A percentile compares a stretch with the other conserved stretches of the same genome.
These are phyloP conservation scores for Drosophila lini DNA, from an alignment of 1,140 invertebrate species.

Conservation along the genomic window DNA sequence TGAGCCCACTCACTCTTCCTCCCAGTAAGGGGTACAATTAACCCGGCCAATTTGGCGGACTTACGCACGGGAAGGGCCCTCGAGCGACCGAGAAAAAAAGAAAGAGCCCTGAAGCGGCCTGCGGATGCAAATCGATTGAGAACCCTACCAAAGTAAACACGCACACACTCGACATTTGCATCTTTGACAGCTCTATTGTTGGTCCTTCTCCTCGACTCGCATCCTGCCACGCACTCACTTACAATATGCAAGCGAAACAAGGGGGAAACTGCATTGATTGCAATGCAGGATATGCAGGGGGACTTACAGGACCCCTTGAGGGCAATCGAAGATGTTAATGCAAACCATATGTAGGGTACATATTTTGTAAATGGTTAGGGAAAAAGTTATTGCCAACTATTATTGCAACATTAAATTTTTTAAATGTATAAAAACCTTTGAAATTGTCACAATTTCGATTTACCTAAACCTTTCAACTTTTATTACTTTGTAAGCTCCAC, in stretches of 20 bases:
- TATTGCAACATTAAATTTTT: background rate
- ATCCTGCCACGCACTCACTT: constrained; percentile 62
- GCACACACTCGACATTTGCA: constrained; percentile 61
- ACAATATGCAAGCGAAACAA: constrained; percentile 43
- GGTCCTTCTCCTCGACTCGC: constrained; percentile 39
- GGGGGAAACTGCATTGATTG: constrained; percentile 33
- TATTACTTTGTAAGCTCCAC: background rate
- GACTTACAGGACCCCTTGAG: constrained; percentile 14
- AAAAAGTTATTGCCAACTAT: background rate
- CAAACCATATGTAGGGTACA: background rate
- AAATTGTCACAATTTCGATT: background rate
- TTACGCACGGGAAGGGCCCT: constrained; percentile 27
- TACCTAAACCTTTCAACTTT: background rate
- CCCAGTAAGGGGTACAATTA: constrained; percentile 35
- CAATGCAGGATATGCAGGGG: constrained; percentile 14
- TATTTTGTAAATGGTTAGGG: background rate
- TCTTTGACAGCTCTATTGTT: constrained; percentile 55
- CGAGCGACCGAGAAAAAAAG: constrained; percentile 25
- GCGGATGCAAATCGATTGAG: constrained; percentile 57
- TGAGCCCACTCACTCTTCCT: constrained; percentile 22
- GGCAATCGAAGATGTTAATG: constrained; percentile 29
- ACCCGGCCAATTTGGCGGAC: constrained; percentile 24
- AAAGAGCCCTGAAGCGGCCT: constrained; percentile 40
- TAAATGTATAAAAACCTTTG: background rate
- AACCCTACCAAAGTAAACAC: constrained; percentile 5